A percentile compares a stretch with the other conserved stretches of the same genome.
Evolutionary conservation across 1,140 invertebrate species (phyloP).

Genomic region (Drosophila fuyamai): DNA sequence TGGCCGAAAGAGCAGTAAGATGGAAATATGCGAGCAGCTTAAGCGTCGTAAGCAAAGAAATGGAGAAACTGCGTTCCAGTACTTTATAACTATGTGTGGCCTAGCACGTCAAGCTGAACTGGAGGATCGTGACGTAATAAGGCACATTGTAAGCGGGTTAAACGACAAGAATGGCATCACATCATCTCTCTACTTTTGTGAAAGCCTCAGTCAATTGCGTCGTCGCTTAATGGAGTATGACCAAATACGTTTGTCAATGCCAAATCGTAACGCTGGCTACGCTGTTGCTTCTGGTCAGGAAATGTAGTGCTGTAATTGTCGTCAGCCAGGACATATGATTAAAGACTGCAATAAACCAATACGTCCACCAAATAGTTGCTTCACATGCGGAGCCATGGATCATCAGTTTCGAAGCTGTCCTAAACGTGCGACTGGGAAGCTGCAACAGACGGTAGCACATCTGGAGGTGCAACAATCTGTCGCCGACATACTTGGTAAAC

Average conservation of each 20-base stretch:
- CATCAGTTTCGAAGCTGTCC: neutral
- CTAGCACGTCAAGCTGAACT: neutral
- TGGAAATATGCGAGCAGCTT: too few species aligned
- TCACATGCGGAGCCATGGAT: neutral
- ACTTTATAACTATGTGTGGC: neutral
- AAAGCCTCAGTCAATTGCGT: neutral
- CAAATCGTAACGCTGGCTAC: neutral
- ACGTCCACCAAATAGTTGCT: neutral
- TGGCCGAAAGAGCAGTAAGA: too few species aligned
- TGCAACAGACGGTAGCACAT: neutral
- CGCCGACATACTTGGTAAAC: neutral
- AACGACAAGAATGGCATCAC: neutral
- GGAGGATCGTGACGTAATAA: neutral
- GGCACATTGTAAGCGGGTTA: neutral
- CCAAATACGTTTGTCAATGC: neutral
- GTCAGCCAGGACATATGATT: constrained; percentile 1
- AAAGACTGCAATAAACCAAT: neutral
- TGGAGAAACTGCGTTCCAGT: too few species aligned
- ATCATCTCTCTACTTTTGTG: neutral
- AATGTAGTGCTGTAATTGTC: neutral
- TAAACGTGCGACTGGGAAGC: neutral
- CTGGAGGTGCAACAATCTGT: neutral
- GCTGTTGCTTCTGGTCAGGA: neutral
- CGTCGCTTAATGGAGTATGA: neutral
- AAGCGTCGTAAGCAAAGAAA: too few species aligned